Conservation (phyloP, 1,140 invertebrate genomes). For the Argopecten irradians region DNA sequence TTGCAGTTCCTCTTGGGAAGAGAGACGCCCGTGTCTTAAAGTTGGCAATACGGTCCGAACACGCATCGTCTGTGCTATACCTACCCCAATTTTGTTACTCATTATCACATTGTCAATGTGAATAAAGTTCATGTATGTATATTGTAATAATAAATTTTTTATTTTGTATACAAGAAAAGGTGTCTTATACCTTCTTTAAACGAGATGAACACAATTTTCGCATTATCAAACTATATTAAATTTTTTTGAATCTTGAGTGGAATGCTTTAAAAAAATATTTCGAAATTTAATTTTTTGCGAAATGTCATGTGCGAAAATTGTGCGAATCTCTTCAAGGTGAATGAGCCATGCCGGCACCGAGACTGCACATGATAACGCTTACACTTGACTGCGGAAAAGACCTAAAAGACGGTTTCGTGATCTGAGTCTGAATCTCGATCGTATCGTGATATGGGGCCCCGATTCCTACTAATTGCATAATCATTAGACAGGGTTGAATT, state of each 20-base stretch:
- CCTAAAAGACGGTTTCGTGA: too few relatives aligned
- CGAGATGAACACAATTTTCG: neutral
- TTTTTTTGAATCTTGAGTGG: too few relatives aligned
- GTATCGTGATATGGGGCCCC: too few relatives aligned
- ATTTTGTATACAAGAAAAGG: slow-evolving; percentile 18
- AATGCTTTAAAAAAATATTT: neutral
- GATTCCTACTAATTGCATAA: too few relatives aligned
- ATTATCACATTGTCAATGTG: slow-evolving; percentile 18
- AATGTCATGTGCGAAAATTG: neutral
- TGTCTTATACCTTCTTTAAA: neutral
- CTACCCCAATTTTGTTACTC: slow-evolving; percentile 6
- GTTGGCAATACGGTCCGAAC: slow-evolving; percentile 12
- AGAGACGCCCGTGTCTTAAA: neutral
- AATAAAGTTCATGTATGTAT: slow-evolving; percentile 23
- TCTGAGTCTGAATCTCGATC: too few relatives aligned
- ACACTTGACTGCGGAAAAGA: too few relatives aligned
- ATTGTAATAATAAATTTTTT: slow-evolving; percentile 24
- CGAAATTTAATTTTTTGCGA: neutral
- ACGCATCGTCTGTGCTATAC: slow-evolving; percentile 8
- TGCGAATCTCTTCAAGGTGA: neutral
- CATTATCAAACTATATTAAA: neutral
- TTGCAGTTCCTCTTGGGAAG: neutral
- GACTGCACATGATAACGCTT: too few relatives aligned
- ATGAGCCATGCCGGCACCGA: neutral
- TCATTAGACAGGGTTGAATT: too few relatives aligned